Conservation (phyloP, 2,113 vertebrate genomes). For the Lepus americanus region DNA sequence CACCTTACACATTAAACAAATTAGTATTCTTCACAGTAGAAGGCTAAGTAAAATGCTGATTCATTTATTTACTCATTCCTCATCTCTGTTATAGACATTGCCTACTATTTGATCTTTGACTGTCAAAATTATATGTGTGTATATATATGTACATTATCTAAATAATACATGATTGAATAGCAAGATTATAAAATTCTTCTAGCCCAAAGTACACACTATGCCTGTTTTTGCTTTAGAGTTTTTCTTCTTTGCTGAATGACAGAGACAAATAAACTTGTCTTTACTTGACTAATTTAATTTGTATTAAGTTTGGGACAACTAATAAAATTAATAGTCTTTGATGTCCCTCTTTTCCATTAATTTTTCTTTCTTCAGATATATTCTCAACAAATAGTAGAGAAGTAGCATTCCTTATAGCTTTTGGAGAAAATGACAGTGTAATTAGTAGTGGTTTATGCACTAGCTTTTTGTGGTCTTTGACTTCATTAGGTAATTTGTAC, state of each 20-base stretch:
- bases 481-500: constrained; percentile 9
- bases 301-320: background rate
- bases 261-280: constrained; percentile 24
- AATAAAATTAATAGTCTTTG: background rate
- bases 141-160: too few species aligned
- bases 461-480: constrained; percentile 31
- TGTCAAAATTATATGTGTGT: background rate
- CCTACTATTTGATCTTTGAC: constrained; percentile 8
- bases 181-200: constrained; percentile 23
- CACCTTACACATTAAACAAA: constrained; percentile 58
- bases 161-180: constrained; percentile 1
- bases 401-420: background rate
- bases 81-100: constrained; percentile 36
- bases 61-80: constrained; percentile 60
- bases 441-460: constrained; percentile 49
- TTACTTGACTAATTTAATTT: constrained; percentile 11
- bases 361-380: background rate
- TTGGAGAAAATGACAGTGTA: constrained; percentile 8
- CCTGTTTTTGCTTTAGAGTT: constrained; percentile 30
- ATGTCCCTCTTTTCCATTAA: constrained; percentile 44
- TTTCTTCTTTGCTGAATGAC: constrained; percentile 35
- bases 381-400: constrained; percentile 14
- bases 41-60: constrained; percentile 62
- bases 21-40: constrained; percentile 65
- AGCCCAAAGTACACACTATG: background rate